phyloP scores from a whole-genome alignment of 2,797 vertebrate species.

The Ceryle rudis region DNA sequence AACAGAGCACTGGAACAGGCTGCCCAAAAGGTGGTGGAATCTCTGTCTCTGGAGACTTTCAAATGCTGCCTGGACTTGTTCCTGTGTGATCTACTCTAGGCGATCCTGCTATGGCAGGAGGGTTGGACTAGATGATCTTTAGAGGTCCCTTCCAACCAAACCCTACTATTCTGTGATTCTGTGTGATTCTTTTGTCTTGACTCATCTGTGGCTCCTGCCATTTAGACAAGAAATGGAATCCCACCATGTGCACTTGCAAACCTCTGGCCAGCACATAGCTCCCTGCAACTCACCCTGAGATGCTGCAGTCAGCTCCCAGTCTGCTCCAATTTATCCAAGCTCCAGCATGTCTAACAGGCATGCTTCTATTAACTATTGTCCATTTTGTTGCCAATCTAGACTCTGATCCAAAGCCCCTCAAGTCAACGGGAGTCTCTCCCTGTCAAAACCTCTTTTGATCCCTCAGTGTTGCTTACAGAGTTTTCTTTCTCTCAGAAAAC shows the following conservation, averaged over 20 bases:
- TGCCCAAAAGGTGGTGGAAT: too few relatives aligned
- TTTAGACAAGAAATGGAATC: not conserved
- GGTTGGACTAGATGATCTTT: too few relatives aligned
- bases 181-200: not conserved
- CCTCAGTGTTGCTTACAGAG: not conserved
- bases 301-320: not conserved
- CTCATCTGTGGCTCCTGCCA: not conserved
- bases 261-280: not conserved
- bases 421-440: not conserved
- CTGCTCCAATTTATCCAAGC: not conserved
- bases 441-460: slow-evolving; percentile 26
- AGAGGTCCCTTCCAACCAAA: too few relatives aligned
- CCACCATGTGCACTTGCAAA: not conserved
- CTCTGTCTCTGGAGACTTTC: too few relatives aligned
- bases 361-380: not conserved
- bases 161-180: too few relatives aligned
- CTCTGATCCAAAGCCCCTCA: not conserved
- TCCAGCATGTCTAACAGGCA: not conserved
- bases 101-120: too few relatives aligned
- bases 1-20: too few relatives aligned
- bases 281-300: not conserved
- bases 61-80: too few relatives aligned
- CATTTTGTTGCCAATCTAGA: not conserved
- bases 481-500: not conserved
- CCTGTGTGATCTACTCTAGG: too few relatives aligned